These are phyloP conservation scores for Disparrhopalites patrizii DNA, from an alignment of 2,888 invertebrate genomes.

Conservation along the genomic window DNA sequence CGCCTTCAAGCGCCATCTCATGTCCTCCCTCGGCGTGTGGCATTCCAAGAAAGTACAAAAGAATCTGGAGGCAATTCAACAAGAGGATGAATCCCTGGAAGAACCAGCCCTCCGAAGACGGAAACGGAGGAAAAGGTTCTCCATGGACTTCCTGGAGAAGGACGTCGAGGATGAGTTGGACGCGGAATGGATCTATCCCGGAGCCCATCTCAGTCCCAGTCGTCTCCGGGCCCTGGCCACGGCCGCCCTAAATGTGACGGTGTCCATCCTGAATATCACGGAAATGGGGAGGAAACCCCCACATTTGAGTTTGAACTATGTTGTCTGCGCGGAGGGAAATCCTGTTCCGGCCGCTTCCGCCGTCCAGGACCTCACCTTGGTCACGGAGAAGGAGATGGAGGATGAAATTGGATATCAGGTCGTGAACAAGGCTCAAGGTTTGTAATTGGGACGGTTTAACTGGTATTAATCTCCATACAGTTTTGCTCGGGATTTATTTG, in stretches of 20 bases:
- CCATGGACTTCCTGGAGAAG: not conserved
- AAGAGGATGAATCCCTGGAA: not conserved
- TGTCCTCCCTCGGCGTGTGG: slow-evolving; percentile 39
- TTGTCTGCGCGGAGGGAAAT: slow-evolving; percentile 45
- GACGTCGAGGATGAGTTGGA: slow-evolving; percentile 20
- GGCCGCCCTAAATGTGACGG: slow-evolving; percentile 45
- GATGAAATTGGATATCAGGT: slow-evolving; percentile 43
- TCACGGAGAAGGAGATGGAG: slow-evolving; percentile 46
- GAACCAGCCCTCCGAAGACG: not conserved
- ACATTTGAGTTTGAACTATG: slow-evolving; percentile 37
- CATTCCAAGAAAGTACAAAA: too few relatives aligned
- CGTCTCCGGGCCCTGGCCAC: slow-evolving; percentile 36
- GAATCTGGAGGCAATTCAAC: not conserved
- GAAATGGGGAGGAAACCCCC: slow-evolving; percentile 16
- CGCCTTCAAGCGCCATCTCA: slow-evolving; percentile 47
- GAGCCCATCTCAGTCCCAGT: slow-evolving; percentile 2
- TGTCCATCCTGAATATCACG: slow-evolving; percentile 41
- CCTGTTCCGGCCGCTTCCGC: slow-evolving; percentile 45
- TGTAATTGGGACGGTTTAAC: too few relatives aligned
- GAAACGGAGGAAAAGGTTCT: not conserved
- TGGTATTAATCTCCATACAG: too few relatives aligned
- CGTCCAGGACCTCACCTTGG: slow-evolving; percentile 42
- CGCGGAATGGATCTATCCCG: slow-evolving; percentile 22
- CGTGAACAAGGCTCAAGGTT: slow-evolving; percentile 47
- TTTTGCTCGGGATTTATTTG: too few relatives aligned